A percentile compares a stretch with the other conserved stretches of the same genome.
Evolutionary conservation across 2,888 invertebrate species (phyloP).

Genomic region (Oscheius sp.): DNA sequence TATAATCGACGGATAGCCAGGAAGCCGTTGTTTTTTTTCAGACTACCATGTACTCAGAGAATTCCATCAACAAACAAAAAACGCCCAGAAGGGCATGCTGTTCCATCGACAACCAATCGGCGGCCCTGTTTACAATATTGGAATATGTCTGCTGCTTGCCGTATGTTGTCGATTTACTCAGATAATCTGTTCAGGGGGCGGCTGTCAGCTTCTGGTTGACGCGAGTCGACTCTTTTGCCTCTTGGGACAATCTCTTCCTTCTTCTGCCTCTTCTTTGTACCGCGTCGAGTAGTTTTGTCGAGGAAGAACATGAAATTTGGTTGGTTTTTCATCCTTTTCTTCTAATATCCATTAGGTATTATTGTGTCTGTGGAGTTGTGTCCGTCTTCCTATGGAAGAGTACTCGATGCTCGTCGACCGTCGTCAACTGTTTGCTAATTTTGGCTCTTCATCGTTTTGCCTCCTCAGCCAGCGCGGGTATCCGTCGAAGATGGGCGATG

Average conservation of each 20-base stretch:
- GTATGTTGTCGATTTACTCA: no score
- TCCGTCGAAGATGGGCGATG: conserved; percentile 61
- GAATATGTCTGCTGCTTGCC: neutral
- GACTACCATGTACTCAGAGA: no score
- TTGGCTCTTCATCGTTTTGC: conserved; percentile 49
- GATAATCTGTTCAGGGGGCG: neutral
- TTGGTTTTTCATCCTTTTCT: conserved; percentile 39
- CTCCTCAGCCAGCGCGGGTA: conserved; percentile 42
- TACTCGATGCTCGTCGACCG: no score
- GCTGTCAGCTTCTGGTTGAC: neutral
- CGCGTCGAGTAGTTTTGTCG: conserved; percentile 64
- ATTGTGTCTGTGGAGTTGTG: neutral
- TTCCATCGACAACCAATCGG: conserved; percentile 5
- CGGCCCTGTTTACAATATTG: neutral
- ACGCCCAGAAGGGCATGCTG: neutral
- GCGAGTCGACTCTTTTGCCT: neutral
- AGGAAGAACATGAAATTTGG: conserved; percentile 71
- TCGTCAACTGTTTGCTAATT: no score
- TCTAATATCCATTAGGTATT: neutral
- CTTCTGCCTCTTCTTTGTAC: neutral
- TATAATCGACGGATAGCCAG: no score
- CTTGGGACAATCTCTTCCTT: neutral
- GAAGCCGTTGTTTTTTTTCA: no score
- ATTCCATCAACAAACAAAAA: neutral
- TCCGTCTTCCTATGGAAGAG: neutral